Evolutionary conservation across 2,797 vertebrate species (phyloP).

Genomic region (Argya squamiceps): DNA sequence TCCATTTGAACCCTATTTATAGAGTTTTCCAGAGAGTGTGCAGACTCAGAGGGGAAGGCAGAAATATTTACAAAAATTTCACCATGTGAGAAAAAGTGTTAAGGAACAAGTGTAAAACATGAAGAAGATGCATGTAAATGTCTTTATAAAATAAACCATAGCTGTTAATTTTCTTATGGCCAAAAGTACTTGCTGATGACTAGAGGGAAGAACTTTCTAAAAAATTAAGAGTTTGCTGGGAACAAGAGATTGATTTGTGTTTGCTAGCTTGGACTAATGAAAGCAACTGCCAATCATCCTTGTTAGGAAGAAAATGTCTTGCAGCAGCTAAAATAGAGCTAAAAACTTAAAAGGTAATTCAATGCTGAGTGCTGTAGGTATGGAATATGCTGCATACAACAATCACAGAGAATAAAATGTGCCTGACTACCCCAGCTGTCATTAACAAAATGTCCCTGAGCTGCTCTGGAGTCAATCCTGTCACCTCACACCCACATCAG

Average conservation of each 20-base stretch:
- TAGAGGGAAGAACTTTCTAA: background rate
- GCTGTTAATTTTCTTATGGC: background rate
- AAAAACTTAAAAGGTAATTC: background rate
- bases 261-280: background rate
- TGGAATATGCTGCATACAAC: background rate
- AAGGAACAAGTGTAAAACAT: background rate
- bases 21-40: background rate
- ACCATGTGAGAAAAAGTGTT: background rate
- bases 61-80: background rate
- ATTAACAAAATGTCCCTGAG: background rate
- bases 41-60: background rate
- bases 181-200: background rate
- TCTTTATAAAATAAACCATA: background rate
- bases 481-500: background rate
- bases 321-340: background rate
- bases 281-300: background rate
- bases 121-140: background rate
- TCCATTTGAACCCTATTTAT: background rate
- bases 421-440: background rate
- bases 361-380: background rate
- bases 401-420: background rate
- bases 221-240: background rate
- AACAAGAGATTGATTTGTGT: background rate
- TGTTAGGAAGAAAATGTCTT: background rate
- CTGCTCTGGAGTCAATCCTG: background rate